Evolutionary conservation across 2,113 vertebrate genomes (phyloP).

Genomic region (Haemorhous mexicanus): DNA sequence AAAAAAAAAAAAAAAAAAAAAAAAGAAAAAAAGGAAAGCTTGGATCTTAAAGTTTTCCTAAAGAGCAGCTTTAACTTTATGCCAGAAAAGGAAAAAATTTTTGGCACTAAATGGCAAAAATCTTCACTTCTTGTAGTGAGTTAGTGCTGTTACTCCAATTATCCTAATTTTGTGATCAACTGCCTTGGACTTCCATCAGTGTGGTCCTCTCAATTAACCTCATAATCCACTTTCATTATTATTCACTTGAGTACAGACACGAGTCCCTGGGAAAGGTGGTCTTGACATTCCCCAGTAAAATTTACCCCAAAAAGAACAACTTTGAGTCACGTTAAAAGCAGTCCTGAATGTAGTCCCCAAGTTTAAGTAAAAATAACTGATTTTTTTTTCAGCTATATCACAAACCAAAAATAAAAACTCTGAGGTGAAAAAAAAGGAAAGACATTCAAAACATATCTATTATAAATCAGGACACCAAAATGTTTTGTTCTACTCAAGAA

Average conservation of each 20-base stretch:
- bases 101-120: neutral
- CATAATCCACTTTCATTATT: neutral
- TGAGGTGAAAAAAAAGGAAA: too few relatives aligned
- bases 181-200: neutral
- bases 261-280: neutral
- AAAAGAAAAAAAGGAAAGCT: neutral
- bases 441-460: neutral
- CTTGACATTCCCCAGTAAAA: neutral
- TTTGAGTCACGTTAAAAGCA: neutral
- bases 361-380: neutral
- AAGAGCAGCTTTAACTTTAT: neutral
- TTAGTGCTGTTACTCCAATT: neutral
- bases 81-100: neutral
- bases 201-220: neutral
- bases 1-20: neutral
- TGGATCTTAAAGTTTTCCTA: neutral
- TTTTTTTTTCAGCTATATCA: neutral
- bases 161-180: neutral
- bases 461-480: neutral
- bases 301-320: neutral
- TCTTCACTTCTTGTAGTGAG: neutral
- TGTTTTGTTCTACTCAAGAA: neutral
- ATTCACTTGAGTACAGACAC: neutral
- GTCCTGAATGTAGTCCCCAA: neutral
- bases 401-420: neutral